Conservation (phyloP, 2,888 invertebrate species). For the Stenodera caucasica region DNA sequence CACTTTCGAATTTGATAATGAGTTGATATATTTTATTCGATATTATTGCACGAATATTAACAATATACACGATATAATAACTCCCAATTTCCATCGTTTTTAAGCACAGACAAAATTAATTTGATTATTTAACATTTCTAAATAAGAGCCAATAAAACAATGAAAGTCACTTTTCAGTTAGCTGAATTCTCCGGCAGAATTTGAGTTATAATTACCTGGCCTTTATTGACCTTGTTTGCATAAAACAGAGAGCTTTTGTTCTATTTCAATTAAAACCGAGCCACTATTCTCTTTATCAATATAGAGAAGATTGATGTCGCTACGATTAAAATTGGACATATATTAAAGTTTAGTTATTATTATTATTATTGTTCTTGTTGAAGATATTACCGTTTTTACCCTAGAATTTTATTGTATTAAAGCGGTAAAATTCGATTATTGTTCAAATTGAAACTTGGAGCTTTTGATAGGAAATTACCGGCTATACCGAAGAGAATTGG, state of each 20-base stretch:
- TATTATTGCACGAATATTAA: slow-evolving; percentile 19
- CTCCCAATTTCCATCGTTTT: not conserved
- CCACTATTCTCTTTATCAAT: slow-evolving; percentile 20
- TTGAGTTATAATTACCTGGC: slow-evolving; percentile 35
- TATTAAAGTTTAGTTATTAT: slow-evolving; percentile 22
- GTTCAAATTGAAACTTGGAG: not conserved
- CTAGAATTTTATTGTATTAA: not conserved
- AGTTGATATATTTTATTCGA: slow-evolving; percentile 13
- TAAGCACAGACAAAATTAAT: not conserved
- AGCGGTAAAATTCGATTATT: not conserved
- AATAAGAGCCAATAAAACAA: slow-evolving; percentile 16
- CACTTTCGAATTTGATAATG: slow-evolving; percentile 3
- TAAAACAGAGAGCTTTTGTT: slow-evolving; percentile 37
- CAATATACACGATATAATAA: slow-evolving; percentile 33
- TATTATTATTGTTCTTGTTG: no score
- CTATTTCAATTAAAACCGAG: slow-evolving; percentile 42
- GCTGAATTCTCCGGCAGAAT: slow-evolving; percentile 15
- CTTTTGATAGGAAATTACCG: not conserved
- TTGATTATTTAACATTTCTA: slow-evolving; percentile 3
- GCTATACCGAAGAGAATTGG: not conserved
- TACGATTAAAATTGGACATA: slow-evolving; percentile 23
- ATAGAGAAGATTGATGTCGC: slow-evolving; percentile 25
- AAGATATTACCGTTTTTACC: not conserved
- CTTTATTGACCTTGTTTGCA: slow-evolving; percentile 38
- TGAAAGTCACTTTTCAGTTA: slow-evolving; percentile 14